Conservation (phyloP, 2,888 invertebrate species). For the Gari tellinella region DNA sequence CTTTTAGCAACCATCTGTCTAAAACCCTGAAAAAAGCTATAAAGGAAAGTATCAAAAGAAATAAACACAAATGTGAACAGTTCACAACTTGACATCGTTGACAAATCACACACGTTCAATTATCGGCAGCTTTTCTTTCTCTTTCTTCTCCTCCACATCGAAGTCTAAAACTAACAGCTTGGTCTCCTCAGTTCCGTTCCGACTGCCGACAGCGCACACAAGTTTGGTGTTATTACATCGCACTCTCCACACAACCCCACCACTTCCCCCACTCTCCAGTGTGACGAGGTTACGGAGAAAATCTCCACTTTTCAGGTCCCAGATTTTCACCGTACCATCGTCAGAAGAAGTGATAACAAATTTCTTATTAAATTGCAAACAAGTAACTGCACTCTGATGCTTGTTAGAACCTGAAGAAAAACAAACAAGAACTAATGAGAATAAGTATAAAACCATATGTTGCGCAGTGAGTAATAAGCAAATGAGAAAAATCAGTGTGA, state of each 20-base stretch:
- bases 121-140: constrained; percentile 35
- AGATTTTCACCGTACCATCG: constrained; percentile 99
- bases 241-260: constrained; percentile 99
- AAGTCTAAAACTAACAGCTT: constrained; percentile 99
- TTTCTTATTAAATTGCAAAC: constrained; percentile 96
- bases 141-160: constrained; percentile 88
- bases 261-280: constrained; percentile 96
- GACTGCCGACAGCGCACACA: constrained; percentile 98
- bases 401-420: constrained; percentile 92
- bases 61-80: too few relatives aligned
- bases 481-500: too few relatives aligned
- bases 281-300: constrained; percentile 98
- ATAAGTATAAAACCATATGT: too few relatives aligned
- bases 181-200: constrained; percentile 99
- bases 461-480: too few relatives aligned
- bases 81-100: neutral
- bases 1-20: too few relatives aligned
- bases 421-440: too few relatives aligned
- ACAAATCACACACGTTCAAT: constrained; percentile 33
- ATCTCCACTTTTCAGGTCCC: constrained; percentile 97
- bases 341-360: constrained; percentile 99
- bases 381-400: constrained; percentile 99
- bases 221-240: constrained; percentile 97
- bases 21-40: too few relatives aligned
- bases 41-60: too few relatives aligned